Evolutionary conservation across 2,797 vertebrate genomes (phyloP).

Genomic region (Tapirus indicus): DNA sequence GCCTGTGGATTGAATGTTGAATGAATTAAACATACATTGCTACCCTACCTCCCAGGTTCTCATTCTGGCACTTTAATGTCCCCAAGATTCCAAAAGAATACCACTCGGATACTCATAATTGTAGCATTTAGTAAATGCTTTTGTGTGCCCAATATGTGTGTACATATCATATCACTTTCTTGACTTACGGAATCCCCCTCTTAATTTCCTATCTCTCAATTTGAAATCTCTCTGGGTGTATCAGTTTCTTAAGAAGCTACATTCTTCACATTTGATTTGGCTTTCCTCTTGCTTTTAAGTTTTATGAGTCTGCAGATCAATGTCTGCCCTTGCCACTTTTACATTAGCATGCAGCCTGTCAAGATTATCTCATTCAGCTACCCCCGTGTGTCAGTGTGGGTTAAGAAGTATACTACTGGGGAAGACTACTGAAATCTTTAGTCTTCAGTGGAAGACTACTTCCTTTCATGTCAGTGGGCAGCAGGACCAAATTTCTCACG

Average conservation of each 20-base stretch:
- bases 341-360: background rate
- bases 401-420: background rate
- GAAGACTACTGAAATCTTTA: background rate
- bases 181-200: background rate
- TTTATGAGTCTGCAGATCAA: background rate
- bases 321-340: background rate
- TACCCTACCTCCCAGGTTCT: background rate
- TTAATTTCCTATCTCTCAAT: background rate
- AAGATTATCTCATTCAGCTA: background rate
- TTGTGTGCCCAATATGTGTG: background rate
- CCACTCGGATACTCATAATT: background rate
- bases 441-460: too few species aligned
- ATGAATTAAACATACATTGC: background rate
- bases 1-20: background rate
- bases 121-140: background rate
- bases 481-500: background rate
- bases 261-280: background rate
- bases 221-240: background rate
- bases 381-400: background rate
- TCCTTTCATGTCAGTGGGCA: background rate
- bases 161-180: background rate
- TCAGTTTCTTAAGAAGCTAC: background rate
- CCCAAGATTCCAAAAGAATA: background rate
- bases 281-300: background rate
- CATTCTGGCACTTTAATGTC: background rate